Evolutionary conservation across 1,140 invertebrate species (phyloP), one percentile per base, ranked within the genome.

Genomic region (Heliconius congener): DNA sequence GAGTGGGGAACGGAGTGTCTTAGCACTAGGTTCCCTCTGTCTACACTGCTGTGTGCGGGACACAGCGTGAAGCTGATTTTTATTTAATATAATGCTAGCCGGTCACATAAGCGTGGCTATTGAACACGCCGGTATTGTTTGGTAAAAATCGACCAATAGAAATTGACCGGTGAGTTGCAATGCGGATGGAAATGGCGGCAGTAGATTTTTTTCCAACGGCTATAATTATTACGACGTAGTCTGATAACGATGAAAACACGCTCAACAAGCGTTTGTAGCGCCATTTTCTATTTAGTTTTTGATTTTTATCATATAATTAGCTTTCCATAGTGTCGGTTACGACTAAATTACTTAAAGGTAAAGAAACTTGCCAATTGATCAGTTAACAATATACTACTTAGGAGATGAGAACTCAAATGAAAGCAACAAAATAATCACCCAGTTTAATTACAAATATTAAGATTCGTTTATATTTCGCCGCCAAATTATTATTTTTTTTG

Each of bases 171-270:
- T 81, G 72, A 70, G 77, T 78, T 83, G 84, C 86, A 85, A 91
- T 87, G 89, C 89, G 88, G 87, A 90, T 89, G 85, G 85, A 89
- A 90, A 86, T 88, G 77, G 81, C 81, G 83, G 84, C 76, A 82
- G 84, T 77, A 79, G 74, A 37, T 37, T 84, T 88, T 91, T 91
- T 91, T 89, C 80, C 83, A 80, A 81, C 79, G 73, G 79, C 74
- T 84, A 87, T 86, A 90, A 92, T 93, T 90, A 90, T 89, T 88
- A 88, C 87, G 90, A 93, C 88, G 87, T 92, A 93, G 76, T 93
- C 92, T 91, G 87, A 88, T 93, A 90, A 91, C 90, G 83, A 84
- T 86, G 90, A 86, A 88, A 88, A 91, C 86, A 86, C 83, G 84
- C 85, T 88, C 77, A 77, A 84, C 81, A 74, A 78, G 76, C 80